Evolutionary conservation across 2,888 invertebrate genomes (phyloP).

Genomic region (Fragum fragum): DNA sequence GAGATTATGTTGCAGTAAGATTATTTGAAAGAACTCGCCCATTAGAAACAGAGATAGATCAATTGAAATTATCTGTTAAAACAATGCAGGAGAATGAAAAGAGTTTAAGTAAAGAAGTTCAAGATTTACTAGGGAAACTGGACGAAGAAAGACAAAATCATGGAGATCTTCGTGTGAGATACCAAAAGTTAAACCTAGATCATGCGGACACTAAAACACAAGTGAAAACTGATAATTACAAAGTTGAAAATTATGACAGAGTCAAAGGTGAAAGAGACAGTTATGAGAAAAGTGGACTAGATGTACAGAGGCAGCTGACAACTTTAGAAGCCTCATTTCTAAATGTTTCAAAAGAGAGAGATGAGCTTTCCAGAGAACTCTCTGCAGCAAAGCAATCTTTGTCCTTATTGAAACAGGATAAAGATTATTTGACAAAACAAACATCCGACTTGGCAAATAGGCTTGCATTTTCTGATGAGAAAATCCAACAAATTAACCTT

Average conservation of each 20-base stretch:
- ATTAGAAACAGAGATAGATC: constrained; percentile 81
- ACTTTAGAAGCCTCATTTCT: constrained; percentile 81
- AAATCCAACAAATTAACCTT: constrained; percentile 77
- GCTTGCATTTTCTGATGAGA: constrained; percentile 82
- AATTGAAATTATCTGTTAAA: constrained; percentile 76
- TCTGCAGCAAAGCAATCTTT: constrained; percentile 81
- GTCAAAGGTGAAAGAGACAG: constrained; percentile 85
- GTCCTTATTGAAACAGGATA: constrained; percentile 85
- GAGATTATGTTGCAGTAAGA: constrained; percentile 85
- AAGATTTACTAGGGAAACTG: constrained; percentile 79
- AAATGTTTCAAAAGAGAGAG: constrained; percentile 81
- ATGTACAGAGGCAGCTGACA: constrained; percentile 80
- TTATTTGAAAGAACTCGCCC: constrained; percentile 83
- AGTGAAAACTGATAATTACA: constrained; percentile 84
- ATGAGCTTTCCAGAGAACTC: constrained; percentile 83
- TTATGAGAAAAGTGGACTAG: constrained; percentile 81
- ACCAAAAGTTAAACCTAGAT: constrained; percentile 80
- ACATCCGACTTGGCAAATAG: constrained; percentile 80
- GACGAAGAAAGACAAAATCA: constrained; percentile 81
- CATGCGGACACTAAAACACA: constrained; percentile 80
- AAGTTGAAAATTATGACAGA: constrained; percentile 85
- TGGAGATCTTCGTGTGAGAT: constrained; percentile 80
- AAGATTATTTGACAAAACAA: constrained; percentile 85
- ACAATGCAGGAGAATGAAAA: constrained; percentile 77
- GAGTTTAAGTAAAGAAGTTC: constrained; percentile 69